Evolutionary conservation across 1,140 invertebrate species (phyloP).

Genomic region (Drosophila biarmipes): DNA sequence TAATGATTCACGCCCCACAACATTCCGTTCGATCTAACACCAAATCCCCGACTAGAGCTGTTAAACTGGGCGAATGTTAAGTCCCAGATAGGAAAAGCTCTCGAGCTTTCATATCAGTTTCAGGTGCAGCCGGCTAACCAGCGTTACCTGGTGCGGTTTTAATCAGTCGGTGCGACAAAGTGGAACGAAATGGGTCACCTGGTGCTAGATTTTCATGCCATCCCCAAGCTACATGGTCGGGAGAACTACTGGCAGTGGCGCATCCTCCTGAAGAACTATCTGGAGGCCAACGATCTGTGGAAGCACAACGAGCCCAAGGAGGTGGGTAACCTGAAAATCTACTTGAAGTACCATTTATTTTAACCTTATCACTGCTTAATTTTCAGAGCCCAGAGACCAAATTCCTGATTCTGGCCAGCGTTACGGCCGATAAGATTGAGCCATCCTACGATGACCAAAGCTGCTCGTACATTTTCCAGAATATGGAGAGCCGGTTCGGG

Average conservation of each 20-base stretch:
- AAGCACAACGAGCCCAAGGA: conserved; percentile 62
- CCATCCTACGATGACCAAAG: conserved; percentile 53
- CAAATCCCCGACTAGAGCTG: conserved; percentile 17
- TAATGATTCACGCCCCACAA: conserved; percentile 22
- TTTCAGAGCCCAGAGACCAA: conserved; percentile 48
- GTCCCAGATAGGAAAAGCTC: conserved; percentile 31
- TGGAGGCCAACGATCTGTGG: conserved; percentile 60
- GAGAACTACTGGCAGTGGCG: conserved; percentile 68
- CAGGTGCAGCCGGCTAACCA: neutral
- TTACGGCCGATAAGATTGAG: conserved; percentile 60
- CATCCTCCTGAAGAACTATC: conserved; percentile 51
- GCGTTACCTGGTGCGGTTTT: neutral
- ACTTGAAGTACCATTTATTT: neutral
- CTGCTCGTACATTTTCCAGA: conserved; percentile 53
- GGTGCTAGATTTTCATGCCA: conserved; percentile 57
- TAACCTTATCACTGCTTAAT: neutral
- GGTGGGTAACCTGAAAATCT: neutral
- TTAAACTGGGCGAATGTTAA: conserved; percentile 40
- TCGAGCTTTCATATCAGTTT: conserved; percentile 40
- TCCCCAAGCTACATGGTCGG: conserved; percentile 54
- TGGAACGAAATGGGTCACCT: conserved; percentile 50
- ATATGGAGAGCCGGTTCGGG: conserved; percentile 53
- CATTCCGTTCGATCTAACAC: conserved; percentile 32
- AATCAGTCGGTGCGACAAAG: conserved; percentile 16
- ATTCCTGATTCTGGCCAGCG: conserved; percentile 52